Evolutionary conservation across 2,113 vertebrate genomes (phyloP), one percentile per base, ranked within the genome.

Genomic region (Sinosuthora webbiana): DNA sequence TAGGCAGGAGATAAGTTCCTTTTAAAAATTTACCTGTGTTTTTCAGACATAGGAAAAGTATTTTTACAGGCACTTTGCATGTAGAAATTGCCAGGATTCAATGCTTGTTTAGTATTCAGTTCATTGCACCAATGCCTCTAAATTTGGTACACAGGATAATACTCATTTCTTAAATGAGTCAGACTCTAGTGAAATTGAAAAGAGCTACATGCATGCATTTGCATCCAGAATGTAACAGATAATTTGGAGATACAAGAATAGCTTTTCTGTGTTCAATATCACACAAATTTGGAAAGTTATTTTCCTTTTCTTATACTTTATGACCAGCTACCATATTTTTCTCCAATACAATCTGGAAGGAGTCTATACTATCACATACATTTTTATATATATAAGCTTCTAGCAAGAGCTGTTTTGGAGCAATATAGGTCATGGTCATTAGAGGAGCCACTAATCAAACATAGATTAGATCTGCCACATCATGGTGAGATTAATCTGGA

Each of bases 121-220:
- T 81, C 86, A 89, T 75, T 92, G 78, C 35, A 70, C 15, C 59
- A 83, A 62, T 75, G 79, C 64, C 76, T 94, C 83, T 96, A 93
- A 92, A 90, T 93, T 84, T 91, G 76, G 77, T 87, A 83, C 65
- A 71, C 37, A 89, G 35, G 52, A 78, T 90, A 94, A 95, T 88
- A 77, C 30, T 96, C 5, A 83, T 93, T 91, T 92, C 83, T 89
- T 83, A 95, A 95, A 94, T 94, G 83, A 95, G 87, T 92, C 93
- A 89, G 31, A 69, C 87, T 87, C 62, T 47, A 95, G 67, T 89
- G 83, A 81, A 92, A 91, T 56, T 83, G 60, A 89, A 92, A 89
- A 89, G 65, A 87, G 41, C 44, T 92, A 63, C 87, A 87, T 53
- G 76, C 73, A 68, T 89, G 53, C 83, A 89, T 96, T 92, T 92